Evolutionary conservation across 2,888 invertebrate genomes (phyloP).

Genomic region (Chymomyza caudatula): DNA sequence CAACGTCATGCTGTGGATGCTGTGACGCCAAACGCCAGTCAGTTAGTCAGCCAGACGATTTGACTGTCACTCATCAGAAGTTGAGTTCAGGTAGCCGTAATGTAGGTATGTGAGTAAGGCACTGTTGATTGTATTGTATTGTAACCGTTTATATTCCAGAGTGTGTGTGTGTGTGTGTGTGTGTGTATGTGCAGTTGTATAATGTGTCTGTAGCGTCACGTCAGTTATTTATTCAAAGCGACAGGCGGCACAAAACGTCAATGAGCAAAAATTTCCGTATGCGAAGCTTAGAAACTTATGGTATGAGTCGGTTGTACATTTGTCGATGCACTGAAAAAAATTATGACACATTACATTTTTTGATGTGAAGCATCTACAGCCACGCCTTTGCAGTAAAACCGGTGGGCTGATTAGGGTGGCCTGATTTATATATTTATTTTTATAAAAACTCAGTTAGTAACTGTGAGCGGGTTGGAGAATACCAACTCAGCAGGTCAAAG

Average conservation of each 20-base stretch:
- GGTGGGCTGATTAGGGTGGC: too few relatives aligned
- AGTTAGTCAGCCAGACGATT: conserved; percentile 33
- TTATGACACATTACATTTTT: conserved; percentile 30
- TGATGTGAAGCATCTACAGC: too few relatives aligned
- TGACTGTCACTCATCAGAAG: conserved; percentile 33
- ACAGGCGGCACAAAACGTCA: conserved; percentile 75
- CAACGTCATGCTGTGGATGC: conserved; percentile 25
- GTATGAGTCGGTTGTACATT: not conserved
- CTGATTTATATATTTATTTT: too few relatives aligned
- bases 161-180: not conserved
- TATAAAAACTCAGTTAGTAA: too few relatives aligned
- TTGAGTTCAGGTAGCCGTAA: conserved; percentile 7
- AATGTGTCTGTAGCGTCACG: conserved; percentile 68
- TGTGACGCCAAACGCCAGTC: conserved; percentile 18
- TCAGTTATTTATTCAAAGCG: conserved; percentile 71
- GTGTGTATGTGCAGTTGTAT: conserved; percentile 33
- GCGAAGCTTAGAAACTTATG: conserved; percentile 40
- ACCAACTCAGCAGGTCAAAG: too few relatives aligned
- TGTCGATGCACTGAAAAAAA: conserved; percentile 29
- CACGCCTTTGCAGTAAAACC: too few relatives aligned
- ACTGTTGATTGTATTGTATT: conserved; percentile 38
- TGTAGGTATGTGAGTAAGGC: conserved; percentile 3
- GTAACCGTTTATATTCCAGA: conserved; percentile 1
- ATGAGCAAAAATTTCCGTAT: conserved; percentile 61
- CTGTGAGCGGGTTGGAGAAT: too few relatives aligned